phyloP scores from a whole-genome alignment of 2,797 vertebrate genomes.

The Podarcis lilfordi region DNA sequence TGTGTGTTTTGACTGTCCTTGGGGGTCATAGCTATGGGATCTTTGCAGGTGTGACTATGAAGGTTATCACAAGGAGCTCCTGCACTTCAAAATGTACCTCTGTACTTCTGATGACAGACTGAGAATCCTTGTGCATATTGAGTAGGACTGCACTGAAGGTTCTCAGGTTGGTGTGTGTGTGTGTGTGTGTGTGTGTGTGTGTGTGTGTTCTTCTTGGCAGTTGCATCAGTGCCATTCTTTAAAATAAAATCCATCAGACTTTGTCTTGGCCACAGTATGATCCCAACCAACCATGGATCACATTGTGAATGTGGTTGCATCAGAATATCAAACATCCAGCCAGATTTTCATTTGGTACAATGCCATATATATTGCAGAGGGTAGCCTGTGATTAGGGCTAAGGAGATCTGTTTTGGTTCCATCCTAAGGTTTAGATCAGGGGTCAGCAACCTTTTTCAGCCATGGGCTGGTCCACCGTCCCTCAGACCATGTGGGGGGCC shows the following conservation, averaged over 20 bases:
- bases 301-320: too few species aligned
- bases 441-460: too few species aligned
- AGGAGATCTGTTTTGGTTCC: neutral
- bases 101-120: neutral
- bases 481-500: too few species aligned
- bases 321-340: neutral
- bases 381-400: neutral
- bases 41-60: too few species aligned
- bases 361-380: too few species aligned
- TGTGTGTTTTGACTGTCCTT: too few species aligned
- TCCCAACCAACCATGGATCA: too few species aligned
- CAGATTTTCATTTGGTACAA: neutral
- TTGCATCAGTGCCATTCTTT: neutral
- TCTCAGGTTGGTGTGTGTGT: neutral
- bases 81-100: too few species aligned
- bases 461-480: too few species aligned
- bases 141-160: neutral
- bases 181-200: neutral
- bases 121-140: neutral
- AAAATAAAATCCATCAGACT: neutral
- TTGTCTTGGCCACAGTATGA: neutral
- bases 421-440: neutral
- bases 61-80: too few species aligned
- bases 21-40: too few species aligned
- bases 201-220: neutral